Conservation (phyloP, 1,140 invertebrate species). For the Drosophila kikkawai region DNA sequence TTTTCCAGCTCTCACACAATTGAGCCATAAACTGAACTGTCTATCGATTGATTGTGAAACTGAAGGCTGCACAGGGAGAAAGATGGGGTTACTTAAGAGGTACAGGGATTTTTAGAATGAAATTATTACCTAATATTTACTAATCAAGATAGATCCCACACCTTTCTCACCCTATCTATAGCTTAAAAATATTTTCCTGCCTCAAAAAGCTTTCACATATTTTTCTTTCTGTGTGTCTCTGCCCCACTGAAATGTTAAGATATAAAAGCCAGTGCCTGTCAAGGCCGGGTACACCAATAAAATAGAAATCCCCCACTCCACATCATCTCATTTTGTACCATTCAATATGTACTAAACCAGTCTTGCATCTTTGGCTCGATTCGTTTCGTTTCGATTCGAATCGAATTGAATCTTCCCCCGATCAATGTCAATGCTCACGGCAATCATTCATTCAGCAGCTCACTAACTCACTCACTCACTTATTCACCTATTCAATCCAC, state of each 20-base stretch:
- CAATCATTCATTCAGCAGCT: conserved; percentile 15
- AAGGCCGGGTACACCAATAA: conserved; percentile 39
- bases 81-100: neutral
- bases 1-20: conserved; percentile 65
- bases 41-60: conserved; percentile 49
- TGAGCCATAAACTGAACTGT: conserved; percentile 51
- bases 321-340: conserved; percentile 2
- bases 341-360: conserved; percentile 15
- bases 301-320: conserved; percentile 33
- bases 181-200: too few relatives aligned
- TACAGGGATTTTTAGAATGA: neutral
- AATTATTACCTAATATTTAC: too few relatives aligned
- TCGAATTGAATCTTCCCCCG: conserved; percentile 13
- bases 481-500: neutral
- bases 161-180: too few relatives aligned
- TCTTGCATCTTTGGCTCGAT: conserved; percentile 21
- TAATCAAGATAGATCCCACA: too few relatives aligned
- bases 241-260: conserved; percentile 25
- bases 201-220: too few relatives aligned
- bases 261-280: conserved; percentile 26
- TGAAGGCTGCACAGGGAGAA: neutral
- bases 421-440: conserved; percentile 45
- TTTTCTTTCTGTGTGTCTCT: neutral
- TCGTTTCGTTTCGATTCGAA: neutral
- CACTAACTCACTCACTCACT: neutral